Conservation (phyloP, 2,888 invertebrate species). For the Andrena hattorfiana region DNA sequence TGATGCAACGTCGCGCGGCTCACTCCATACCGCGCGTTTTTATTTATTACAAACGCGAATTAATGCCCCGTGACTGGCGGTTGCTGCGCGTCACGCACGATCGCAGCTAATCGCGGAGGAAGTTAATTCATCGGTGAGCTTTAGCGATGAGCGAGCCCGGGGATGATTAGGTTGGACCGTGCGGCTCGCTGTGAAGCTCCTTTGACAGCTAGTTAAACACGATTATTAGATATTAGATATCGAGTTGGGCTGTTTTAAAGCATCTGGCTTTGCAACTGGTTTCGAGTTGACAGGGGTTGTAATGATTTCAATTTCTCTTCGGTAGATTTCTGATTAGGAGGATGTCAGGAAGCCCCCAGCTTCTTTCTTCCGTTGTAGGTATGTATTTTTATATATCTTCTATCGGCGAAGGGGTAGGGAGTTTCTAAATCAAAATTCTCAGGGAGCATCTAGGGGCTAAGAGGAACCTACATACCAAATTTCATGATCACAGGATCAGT, state of each 20-base stretch:
- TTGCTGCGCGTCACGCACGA: slow-evolving; percentile 28
- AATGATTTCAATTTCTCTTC: too few relatives aligned
- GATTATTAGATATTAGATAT: neutral
- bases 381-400: too few relatives aligned
- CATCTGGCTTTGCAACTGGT: neutral
- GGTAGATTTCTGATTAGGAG: too few relatives aligned
- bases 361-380: too few relatives aligned
- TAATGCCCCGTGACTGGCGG: slow-evolving; percentile 43
- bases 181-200: neutral
- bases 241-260: too few relatives aligned
- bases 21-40: slow-evolving; percentile 18
- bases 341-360: too few relatives aligned
- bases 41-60: slow-evolving; percentile 39
- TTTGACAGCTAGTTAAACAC: neutral
- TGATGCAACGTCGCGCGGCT: slow-evolving; percentile 1
- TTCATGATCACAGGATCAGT: too few relatives aligned
- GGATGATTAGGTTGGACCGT: neutral
- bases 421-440: too few relatives aligned
- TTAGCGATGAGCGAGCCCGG: neutral
- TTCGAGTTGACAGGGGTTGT: neutral
- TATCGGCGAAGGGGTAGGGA: too few relatives aligned
- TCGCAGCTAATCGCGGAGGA: slow-evolving; percentile 19
- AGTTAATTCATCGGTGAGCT: slow-evolving; percentile 45
- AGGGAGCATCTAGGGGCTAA: too few relatives aligned
- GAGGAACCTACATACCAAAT: too few relatives aligned